phyloP scores from a whole-genome alignment of 2,888 invertebrate genomes.

The Limnephilus marmoratus region DNA sequence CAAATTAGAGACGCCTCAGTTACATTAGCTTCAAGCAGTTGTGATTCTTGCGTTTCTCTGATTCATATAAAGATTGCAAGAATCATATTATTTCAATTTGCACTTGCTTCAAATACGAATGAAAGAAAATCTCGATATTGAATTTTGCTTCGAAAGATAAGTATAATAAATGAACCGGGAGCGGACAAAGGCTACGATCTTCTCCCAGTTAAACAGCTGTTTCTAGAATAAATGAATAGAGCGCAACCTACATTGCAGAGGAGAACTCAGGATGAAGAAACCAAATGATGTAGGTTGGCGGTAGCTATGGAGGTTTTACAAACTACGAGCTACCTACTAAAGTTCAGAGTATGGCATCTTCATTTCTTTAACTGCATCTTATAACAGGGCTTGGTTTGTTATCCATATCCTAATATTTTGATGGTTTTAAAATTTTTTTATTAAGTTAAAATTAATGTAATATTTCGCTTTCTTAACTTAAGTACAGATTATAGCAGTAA shows the following conservation, averaged over 20 bases:
- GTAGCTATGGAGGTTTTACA: neutral
- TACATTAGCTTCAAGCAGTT: too few relatives aligned
- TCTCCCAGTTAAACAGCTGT: neutral
- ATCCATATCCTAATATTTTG: neutral
- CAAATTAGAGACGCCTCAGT: too few relatives aligned
- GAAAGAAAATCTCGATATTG: neutral
- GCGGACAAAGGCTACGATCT: constrained; percentile 3
- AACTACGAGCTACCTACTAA: neutral
- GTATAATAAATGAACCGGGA: neutral
- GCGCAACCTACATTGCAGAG: neutral
- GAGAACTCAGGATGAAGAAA: neutral
- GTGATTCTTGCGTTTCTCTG: neutral
- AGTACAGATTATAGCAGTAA: too few relatives aligned
- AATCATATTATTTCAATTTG: neutral
- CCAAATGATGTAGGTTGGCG: neutral
- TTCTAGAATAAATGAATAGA: neutral
- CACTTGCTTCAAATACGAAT: neutral
- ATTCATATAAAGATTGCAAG: neutral
- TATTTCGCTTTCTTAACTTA: too few relatives aligned
- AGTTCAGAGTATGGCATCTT: neutral
- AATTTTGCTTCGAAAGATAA: neutral
- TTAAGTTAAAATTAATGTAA: too few relatives aligned
- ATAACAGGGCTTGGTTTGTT: neutral
- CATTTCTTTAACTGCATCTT: constrained; percentile 4
- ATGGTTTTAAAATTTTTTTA: neutral